phyloP scores from a whole-genome alignment of 2,113 vertebrate species.

The Phainopepla nitens region DNA sequence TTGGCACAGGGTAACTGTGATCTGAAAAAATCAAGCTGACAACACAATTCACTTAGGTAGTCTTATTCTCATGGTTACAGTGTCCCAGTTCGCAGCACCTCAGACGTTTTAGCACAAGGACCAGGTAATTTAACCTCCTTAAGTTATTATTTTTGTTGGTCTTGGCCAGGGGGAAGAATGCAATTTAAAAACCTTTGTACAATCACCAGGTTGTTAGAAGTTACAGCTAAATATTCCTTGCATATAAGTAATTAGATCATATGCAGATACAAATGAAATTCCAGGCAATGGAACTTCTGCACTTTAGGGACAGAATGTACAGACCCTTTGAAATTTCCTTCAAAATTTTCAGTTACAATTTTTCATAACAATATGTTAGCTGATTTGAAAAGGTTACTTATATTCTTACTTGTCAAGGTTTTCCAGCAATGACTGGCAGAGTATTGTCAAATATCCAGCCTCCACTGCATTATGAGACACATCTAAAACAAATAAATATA shows the following conservation, averaged over 20 bases:
- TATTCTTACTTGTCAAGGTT: constrained; percentile 92
- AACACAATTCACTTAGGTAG: neutral
- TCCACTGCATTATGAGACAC: constrained; percentile 96
- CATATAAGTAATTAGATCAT: neutral
- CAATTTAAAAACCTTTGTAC: neutral
- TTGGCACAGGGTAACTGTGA: neutral
- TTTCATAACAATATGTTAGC: neutral
- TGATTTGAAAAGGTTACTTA: neutral
- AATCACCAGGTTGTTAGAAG: neutral
- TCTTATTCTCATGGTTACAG: neutral
- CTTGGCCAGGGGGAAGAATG: neutral
- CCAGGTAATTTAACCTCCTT: neutral
- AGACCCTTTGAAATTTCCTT: neutral
- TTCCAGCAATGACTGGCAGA: constrained; percentile 89
- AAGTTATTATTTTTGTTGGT: neutral
- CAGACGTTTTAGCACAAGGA: neutral
- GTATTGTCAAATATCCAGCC: constrained; percentile 88
- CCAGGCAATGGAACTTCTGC: neutral
- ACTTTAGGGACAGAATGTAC: neutral
- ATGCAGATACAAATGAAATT: neutral
- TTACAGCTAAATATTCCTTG: neutral
- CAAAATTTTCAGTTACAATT: neutral
- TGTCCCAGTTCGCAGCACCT: neutral
- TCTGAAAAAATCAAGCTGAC: neutral
- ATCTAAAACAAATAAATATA: constrained; percentile 95